Conservation (phyloP, 2,113 vertebrate genomes). For the Gracilinanus agilis region DNA sequence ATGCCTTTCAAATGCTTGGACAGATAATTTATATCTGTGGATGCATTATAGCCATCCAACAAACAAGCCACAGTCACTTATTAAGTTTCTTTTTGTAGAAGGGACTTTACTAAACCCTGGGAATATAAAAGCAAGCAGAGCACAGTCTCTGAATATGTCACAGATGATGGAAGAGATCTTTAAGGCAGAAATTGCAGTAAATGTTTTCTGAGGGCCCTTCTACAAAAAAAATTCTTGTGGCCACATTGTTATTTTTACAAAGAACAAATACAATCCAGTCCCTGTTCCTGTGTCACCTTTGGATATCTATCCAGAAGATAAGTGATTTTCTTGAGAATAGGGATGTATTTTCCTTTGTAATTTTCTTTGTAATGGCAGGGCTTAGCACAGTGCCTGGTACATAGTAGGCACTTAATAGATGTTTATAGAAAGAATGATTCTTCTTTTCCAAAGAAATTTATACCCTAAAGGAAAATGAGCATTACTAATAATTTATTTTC, state of each 20-base stretch:
- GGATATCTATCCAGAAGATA: background rate
- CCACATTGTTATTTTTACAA: background rate
- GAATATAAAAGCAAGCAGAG: background rate
- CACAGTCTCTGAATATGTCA: background rate
- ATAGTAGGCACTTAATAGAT: background rate
- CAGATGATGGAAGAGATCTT: background rate
- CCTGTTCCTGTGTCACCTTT: background rate
- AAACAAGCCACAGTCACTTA: background rate
- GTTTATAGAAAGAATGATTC: background rate
- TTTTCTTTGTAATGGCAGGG: background rate
- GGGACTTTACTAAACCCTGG: background rate
- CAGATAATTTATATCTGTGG: background rate
- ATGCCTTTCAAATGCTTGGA: background rate
- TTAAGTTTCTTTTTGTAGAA: background rate
- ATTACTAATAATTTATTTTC: background rate
- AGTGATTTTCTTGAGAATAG: background rate
- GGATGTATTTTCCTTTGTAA: too few relatives aligned
- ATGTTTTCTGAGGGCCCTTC: background rate
- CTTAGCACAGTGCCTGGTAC: background rate
- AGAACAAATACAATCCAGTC: background rate
- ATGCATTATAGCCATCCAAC: background rate
- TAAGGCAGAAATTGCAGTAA: background rate
- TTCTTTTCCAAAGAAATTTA: background rate
- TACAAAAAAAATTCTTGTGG: background rate
- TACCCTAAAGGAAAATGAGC: background rate